Percentiles rank a stretch among this genome's conserved stretches.
These are phyloP conservation scores for Phenganax subtilis DNA, from an alignment of 92 coral and sea anemone genomes.

Conservation along the genomic window DNA sequence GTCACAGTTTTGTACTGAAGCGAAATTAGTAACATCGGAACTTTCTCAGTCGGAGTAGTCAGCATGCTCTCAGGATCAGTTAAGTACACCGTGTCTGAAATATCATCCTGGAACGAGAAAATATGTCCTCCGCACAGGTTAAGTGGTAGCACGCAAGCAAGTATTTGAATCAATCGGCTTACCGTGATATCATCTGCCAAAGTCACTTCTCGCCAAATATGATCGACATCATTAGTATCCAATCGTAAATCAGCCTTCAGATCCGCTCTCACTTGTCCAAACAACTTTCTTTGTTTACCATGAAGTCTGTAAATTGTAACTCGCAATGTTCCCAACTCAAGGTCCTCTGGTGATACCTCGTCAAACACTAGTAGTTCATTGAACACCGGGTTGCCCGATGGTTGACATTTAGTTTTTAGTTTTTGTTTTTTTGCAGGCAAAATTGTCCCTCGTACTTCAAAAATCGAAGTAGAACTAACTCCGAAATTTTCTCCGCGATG, in stretches of 20 bases:
- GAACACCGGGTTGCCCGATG: constrained; percentile 24
- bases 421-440: constrained; percentile 17
- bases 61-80: constrained; percentile 28
- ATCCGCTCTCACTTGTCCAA: constrained; percentile 14
- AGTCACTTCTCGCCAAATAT: constrained; percentile 15
- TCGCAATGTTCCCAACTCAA: background rate
- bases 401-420: constrained; percentile 22
- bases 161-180: background rate
- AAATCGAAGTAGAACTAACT: background rate
- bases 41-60: constrained; percentile 18
- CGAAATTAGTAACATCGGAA: constrained; percentile 29
- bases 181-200: constrained; percentile 20
- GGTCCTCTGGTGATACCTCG: constrained; percentile 24
- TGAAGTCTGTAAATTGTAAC: constrained; percentile 14
- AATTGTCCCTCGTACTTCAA: constrained; percentile 25
- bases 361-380: constrained; percentile 17
- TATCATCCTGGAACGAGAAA: constrained; percentile 23
- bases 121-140: background rate
- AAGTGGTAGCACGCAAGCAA: background rate
- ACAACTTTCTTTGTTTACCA: constrained; percentile 6
- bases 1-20: constrained; percentile 24
- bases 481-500: constrained; percentile 27
- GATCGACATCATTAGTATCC: constrained; percentile 8
- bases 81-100: constrained; percentile 26
- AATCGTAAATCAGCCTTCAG: constrained; percentile 15